Conservation (phyloP, 2,888 invertebrate genomes). For the Nasonia oneida region DNA sequence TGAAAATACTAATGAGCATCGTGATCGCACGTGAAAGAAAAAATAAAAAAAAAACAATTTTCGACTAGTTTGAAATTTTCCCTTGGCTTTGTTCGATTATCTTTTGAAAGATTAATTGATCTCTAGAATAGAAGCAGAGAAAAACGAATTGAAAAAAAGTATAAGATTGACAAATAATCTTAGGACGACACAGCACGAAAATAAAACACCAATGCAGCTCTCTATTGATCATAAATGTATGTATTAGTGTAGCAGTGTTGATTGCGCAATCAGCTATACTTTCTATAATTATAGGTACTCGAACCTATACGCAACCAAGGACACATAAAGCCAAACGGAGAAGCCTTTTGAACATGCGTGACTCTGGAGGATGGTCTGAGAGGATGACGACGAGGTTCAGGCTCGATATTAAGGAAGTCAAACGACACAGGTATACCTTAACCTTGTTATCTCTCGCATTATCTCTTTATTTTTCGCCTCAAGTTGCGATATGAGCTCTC, state of each 20-base stretch:
- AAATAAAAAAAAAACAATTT: background rate
- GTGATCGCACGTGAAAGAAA: background rate
- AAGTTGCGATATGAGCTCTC: slow-evolving; percentile 94
- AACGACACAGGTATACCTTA: slow-evolving; percentile 84
- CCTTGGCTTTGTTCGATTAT: slow-evolving; percentile 20
- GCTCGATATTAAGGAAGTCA: slow-evolving; percentile 77
- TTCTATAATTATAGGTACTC: slow-evolving; percentile 50
- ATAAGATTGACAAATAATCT: background rate
- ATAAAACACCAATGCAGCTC: no score
- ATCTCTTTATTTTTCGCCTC: slow-evolving; percentile 98
- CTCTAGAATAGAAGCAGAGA: slow-evolving; percentile 11
- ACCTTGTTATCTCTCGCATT: slow-evolving; percentile 95
- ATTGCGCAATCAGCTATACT: slow-evolving; percentile 41
- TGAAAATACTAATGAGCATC: slow-evolving; percentile 13
- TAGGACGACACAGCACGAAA: no score
- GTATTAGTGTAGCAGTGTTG: slow-evolving; percentile 50
- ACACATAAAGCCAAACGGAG: slow-evolving; percentile 74
- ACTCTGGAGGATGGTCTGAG: slow-evolving; percentile 76
- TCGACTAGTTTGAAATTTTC: background rate
- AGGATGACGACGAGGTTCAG: slow-evolving; percentile 77
- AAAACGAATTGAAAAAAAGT: background rate
- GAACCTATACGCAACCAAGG: slow-evolving; percentile 71
- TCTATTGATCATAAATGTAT: background rate
- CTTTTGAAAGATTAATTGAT: no score
- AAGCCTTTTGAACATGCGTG: slow-evolving; percentile 74